Conservation (phyloP, 2,888 invertebrate species). For the Caenorhabditis macrosperma region DNA sequence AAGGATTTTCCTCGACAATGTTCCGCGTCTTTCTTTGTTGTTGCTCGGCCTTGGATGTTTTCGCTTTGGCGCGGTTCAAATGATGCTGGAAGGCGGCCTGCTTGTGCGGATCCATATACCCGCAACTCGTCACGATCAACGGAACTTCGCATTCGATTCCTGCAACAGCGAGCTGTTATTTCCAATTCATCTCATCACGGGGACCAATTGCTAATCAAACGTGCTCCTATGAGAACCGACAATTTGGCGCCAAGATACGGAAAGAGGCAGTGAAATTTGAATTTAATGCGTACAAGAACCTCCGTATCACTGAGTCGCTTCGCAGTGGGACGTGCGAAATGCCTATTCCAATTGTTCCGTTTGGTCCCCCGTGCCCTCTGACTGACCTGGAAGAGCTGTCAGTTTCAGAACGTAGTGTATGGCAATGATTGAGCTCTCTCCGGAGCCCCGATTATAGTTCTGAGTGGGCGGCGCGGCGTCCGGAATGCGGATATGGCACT, state of each 20-base stretch:
- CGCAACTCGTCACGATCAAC: conserved; percentile 75
- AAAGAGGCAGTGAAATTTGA: too few relatives aligned
- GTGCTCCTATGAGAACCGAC: too few relatives aligned
- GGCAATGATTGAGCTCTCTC: conserved; percentile 72
- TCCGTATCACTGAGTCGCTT: too few relatives aligned
- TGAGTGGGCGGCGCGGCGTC: conserved; percentile 75
- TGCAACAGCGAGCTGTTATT: conserved; percentile 37
- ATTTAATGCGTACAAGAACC: too few relatives aligned
- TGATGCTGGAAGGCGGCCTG: conserved; percentile 64
- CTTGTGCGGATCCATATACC: conserved; percentile 68
- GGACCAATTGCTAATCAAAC: too few relatives aligned
- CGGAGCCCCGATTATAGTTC: conserved; percentile 63
- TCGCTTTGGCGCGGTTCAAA: conserved; percentile 51
- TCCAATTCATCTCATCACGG: too few relatives aligned
- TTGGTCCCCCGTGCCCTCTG: too few relatives aligned
- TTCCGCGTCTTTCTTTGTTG: conserved; percentile 51
- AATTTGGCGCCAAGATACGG: too few relatives aligned
- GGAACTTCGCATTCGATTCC: conserved; percentile 79
- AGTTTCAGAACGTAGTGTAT: conserved; percentile 77
- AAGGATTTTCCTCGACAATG: conserved; percentile 56
- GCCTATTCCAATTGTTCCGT: too few relatives aligned
- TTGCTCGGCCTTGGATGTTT: conserved; percentile 43
- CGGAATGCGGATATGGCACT: conserved; percentile 70
- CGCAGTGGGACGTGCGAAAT: too few relatives aligned
- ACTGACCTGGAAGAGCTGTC: conserved; percentile 73